These are phyloP conservation scores for Apteryx owenii DNA, from an alignment of 2,113 vertebrate genomes.

Conservation along the genomic window DNA sequence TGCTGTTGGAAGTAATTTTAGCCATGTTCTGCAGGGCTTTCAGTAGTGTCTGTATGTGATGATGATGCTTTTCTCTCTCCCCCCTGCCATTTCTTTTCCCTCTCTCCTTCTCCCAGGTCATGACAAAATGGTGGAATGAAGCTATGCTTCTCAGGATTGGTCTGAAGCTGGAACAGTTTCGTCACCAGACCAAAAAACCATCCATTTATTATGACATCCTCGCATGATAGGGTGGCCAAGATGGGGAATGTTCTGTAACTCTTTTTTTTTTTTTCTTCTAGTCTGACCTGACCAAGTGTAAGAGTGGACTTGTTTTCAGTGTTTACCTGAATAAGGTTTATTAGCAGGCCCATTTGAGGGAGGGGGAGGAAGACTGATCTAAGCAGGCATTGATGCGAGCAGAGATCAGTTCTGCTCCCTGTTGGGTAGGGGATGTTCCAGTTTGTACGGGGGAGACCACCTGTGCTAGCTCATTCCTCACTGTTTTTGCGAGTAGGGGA, in stretches of 20 bases:
- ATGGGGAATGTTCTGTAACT: not conserved
- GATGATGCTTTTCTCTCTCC: not conserved
- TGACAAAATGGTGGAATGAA: constrained; percentile 78
- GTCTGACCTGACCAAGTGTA: not conserved
- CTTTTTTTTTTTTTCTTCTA: not conserved
- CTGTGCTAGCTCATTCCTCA: not conserved
- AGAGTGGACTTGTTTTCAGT: not conserved
- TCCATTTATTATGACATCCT: constrained; percentile 70
- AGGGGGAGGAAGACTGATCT: not conserved
- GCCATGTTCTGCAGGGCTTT: not conserved
- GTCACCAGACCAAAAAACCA: constrained; percentile 56
- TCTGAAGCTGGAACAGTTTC: constrained; percentile 69
- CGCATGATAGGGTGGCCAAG: not conserved
- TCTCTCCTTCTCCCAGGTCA: constrained; percentile 57
- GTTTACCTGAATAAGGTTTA: not conserved
- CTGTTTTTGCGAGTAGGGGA: not conserved
- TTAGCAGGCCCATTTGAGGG: not conserved
- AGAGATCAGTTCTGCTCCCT: not conserved
- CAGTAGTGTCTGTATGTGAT: not conserved
- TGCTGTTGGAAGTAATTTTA: not conserved
- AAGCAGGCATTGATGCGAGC: not conserved
- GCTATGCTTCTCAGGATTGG: constrained; percentile 68
- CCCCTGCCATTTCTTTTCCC: not conserved
- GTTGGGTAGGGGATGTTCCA: not conserved
- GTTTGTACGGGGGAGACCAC: not conserved